Conservation (phyloP, 1,140 invertebrate genomes). For the Nilaparvata lugens region DNA sequence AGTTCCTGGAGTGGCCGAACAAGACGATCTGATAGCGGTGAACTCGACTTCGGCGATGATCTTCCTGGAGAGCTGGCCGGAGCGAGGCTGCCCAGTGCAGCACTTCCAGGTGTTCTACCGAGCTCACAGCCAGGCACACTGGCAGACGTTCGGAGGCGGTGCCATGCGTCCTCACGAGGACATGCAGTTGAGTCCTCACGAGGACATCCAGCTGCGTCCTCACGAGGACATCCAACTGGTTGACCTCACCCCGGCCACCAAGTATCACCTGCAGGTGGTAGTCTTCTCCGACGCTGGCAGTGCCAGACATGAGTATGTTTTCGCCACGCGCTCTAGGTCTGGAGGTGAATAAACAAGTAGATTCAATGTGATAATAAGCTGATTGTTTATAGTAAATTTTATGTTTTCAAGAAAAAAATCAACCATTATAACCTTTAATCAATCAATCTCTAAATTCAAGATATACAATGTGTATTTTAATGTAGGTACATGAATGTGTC, state of each 20-base stretch:
- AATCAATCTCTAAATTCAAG: no score
- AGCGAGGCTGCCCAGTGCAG: slow-evolving; percentile 43
- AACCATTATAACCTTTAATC: no score
- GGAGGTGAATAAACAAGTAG: slow-evolving; percentile 50
- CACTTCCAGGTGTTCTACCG: slow-evolving; percentile 40
- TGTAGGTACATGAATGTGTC: no score
- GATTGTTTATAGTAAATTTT: no score
- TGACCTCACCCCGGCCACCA: slow-evolving; percentile 60
- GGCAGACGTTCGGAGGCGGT: slow-evolving; percentile 16
- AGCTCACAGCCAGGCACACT: slow-evolving; percentile 10
- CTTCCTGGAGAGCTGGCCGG: slow-evolving; percentile 41
- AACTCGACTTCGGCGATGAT: slow-evolving; percentile 34
- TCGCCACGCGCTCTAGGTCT: slow-evolving; percentile 65
- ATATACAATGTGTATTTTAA: no score
- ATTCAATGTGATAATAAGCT: no score
- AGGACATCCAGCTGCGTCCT: slow-evolving; percentile 26
- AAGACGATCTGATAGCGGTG: slow-evolving; percentile 29
- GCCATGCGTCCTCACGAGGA: slow-evolving; percentile 39
- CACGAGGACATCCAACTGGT: slow-evolving; percentile 51
- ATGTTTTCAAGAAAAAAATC: no score
- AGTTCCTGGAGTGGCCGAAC: slow-evolving; percentile 24
- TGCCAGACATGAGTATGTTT: slow-evolving; percentile 60
- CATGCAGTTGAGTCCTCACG: slow-evolving; percentile 55
- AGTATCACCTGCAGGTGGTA: slow-evolving; percentile 66
- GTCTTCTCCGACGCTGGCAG: slow-evolving; percentile 72